Evolutionary conservation across 1,140 invertebrate genomes (phyloP).

Genomic region (Bombus pascuorum): DNA sequence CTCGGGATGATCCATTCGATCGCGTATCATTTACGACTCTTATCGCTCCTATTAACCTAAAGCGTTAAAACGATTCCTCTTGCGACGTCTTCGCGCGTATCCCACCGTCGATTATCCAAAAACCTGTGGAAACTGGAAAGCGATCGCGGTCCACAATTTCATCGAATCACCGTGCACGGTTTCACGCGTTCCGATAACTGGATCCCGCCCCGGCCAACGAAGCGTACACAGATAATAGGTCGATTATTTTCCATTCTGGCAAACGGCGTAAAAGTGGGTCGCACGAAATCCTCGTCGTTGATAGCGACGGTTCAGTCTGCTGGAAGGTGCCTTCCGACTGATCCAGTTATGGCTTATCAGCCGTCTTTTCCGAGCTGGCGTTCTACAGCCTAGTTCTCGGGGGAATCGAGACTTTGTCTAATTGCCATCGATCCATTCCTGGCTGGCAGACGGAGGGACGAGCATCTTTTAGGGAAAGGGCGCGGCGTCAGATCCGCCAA

Average conservation of each 20-base stretch:
- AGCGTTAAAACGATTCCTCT: too few relatives aligned
- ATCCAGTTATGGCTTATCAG: not conserved
- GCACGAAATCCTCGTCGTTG: not conserved
- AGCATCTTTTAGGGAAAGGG: not conserved
- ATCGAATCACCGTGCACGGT: not conserved
- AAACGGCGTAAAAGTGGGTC: not conserved
- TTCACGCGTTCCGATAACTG: not conserved
- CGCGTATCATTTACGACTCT: too few relatives aligned
- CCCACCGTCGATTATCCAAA: not conserved
- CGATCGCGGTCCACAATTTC: not conserved
- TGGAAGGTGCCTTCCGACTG: not conserved
- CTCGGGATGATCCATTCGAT: too few relatives aligned
- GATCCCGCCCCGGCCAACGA: not conserved
- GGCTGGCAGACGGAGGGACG: not conserved
- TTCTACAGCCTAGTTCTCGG: not conserved
- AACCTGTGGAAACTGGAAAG: not conserved
- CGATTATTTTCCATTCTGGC: conserved; percentile 12
- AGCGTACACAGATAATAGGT: conserved; percentile 7
- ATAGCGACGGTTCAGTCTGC: not conserved
- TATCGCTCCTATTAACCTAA: not conserved
- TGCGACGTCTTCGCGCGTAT: not conserved
- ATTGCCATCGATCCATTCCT: not conserved
- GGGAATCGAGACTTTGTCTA: not conserved
- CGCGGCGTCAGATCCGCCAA: not conserved
- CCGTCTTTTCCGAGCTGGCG: not conserved